These are phyloP conservation scores for Lanius collurio DNA, from an alignment of 2,113 vertebrate species.

Conservation along the genomic window DNA sequence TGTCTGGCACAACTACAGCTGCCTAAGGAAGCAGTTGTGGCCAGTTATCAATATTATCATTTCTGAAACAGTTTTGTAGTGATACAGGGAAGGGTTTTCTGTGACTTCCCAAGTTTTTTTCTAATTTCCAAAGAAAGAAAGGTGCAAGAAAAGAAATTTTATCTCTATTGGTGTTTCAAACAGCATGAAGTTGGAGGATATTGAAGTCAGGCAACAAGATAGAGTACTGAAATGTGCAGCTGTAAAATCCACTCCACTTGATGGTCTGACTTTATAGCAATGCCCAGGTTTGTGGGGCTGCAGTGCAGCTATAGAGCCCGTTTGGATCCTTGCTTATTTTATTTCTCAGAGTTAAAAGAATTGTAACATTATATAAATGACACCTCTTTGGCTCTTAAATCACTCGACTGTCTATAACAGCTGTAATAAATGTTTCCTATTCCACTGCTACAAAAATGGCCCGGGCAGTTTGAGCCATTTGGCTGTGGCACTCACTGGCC, in stretches of 20 bases:
- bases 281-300: not conserved
- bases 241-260: not conserved
- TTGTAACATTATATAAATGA: constrained; percentile 8
- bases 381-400: constrained; percentile 36
- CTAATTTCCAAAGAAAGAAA: not conserved
- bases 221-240: not conserved
- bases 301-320: not conserved
- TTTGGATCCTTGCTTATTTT: constrained; percentile 5
- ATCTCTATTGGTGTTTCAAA: not conserved
- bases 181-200: not conserved
- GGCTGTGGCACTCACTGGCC: not conserved
- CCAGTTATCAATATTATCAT: not conserved
- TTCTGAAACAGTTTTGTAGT: not conserved
- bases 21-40: not conserved
- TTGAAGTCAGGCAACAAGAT: not conserved
- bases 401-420: constrained; percentile 28
- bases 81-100: not conserved
- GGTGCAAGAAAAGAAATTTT: not conserved
- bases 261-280: not conserved
- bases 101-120: not conserved
- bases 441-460: not conserved
- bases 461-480: not conserved
- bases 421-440: constrained; percentile 42
- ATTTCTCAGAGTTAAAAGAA: constrained; percentile 7
- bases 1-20: accelerated